phyloP scores from a whole-genome alignment of 1,140 invertebrate genomes.

The Drosophila nannoptera region DNA sequence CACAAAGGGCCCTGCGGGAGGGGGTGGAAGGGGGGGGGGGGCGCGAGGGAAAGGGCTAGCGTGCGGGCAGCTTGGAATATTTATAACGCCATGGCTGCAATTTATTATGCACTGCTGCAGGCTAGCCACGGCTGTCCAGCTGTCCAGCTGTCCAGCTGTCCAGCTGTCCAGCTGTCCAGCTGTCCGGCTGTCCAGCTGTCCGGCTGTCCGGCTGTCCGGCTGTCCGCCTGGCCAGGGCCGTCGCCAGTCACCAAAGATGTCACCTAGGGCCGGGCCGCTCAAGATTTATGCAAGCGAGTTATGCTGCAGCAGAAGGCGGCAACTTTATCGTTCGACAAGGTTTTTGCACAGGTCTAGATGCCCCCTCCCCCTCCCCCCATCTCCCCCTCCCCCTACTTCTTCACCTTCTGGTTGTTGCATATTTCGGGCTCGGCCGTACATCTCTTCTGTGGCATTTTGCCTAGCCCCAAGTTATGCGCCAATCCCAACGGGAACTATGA shows the following conservation, averaged over 20 bases:
- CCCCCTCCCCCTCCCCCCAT: too few species aligned
- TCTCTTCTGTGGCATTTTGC: too few species aligned
- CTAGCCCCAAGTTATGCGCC: too few species aligned
- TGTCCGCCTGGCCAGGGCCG: conserved; percentile 34
- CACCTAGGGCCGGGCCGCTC: conserved; percentile 43
- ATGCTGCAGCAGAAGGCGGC: conserved; percentile 53
- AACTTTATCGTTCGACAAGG: conserved; percentile 64
- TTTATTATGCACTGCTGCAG: conserved; percentile 73
- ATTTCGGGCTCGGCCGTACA: conserved; percentile 9
- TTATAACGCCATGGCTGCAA: conserved; percentile 73
- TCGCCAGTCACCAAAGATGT: conserved; percentile 72
- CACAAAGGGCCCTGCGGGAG: neutral
- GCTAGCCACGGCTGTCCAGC: conserved; percentile 25
- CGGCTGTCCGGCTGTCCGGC: neutral
- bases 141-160: too few species aligned
- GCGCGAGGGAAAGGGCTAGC: neutral
- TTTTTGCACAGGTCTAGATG: conserved; percentile 17
- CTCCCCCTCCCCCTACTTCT: conserved; percentile 1
- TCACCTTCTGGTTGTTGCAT: conserved; percentile 16
- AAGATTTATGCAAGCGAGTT: conserved; percentile 75
- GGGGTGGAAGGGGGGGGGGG: neutral
- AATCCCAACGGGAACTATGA: too few species aligned
- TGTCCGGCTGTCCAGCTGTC: conserved; percentile 56
- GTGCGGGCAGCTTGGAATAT: conserved; percentile 47
- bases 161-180: neutral